Evolutionary conservation across 2,113 vertebrate genomes (phyloP), one percentile per base, ranked within the genome.

Genomic region (human): DNA sequence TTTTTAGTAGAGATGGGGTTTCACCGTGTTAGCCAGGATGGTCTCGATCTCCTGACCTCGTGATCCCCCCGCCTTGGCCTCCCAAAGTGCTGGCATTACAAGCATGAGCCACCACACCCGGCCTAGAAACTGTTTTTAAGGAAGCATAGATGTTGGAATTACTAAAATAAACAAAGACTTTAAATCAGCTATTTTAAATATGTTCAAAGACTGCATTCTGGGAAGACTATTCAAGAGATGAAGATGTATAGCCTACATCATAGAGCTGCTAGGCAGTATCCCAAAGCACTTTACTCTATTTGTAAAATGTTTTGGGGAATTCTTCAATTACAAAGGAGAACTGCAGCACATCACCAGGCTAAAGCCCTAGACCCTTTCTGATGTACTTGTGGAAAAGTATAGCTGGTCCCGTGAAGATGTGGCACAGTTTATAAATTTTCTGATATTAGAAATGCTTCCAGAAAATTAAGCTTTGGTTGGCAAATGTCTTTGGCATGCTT

Each of bases 241-340:
- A 66, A 66, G 64, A 68, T 17, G 25, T 98, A 99, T 99, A 99
- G 99, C 99, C 99, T 99, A 99, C 99, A 99, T 99, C 99, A 99
- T 99, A 99, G 99, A 99, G 99, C 99, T 99, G 98, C 99, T 99
- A 99, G 99, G 99, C 99, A 99, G 99, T 99, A 99, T 99, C 99
- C 99, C 99, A 99, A 99, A 99, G 99, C 99, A 99, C 99, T 99
- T 99, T 99, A 99, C 99, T 97, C 99, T 99, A 94, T 99, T 99
- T 98, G 99, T 99, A 99, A 99, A 99, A 99, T 99, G 99, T 99
- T 99, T 99, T 99, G 99, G 99, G 99, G 99, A 99, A 99, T 99
- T 99, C 99, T 99, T 99, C 99, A 99, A 99, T 99, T 99, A 99
- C 99, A 99, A 99, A 99, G 99, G 99, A 95, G 99, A 99, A 72